Base-by-base conservation (phyloP, 2,888 invertebrate species). In the Acrobasis repandana region DNA sequence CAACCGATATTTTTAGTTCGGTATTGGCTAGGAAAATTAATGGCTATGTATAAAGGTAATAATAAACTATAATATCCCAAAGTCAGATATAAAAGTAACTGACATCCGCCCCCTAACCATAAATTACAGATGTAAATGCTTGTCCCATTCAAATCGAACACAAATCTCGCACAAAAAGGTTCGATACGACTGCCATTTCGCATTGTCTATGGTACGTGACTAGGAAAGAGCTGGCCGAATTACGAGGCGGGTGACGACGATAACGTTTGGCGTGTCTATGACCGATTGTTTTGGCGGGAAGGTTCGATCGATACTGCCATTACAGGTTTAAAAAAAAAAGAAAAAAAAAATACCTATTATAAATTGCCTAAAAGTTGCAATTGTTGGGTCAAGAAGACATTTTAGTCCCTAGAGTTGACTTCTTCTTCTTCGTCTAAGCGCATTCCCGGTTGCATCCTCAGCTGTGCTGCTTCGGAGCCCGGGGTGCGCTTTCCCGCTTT, bases 161-260 rank as follows among this genome's bases (percentile, higher is more conserved):
- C 33, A 67, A 67, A 74, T 75, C 64, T 62, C 63, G 58, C 63
- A 70, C 74, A 73, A 80, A 79, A 77, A 76, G 74, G 72, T 73
- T 70, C 69, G 67, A 69, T 67, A 64, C 63, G 63, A 64, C 57
- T 43, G 62, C 61, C 63, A 65, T 65, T 70, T 64, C 63, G 71
- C 70, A 72, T 76, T 78, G 77, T 77, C 77, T 75, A 73, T 78
- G 77, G 80, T 70, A 86, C 88, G 88, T 88, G 88, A 78, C 83
- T 70, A 47, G 64, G 86, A 83, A 86, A 82, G 74, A 77, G 72
- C 70, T 72, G 68, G 75, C 73, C 74, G 90, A 71, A 89, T 90
- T 90, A 90, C 76, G 73, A 63, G 70, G 72, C 28, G 28, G 73
- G 68, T 69, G 72, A 75, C 75, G 75, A 71, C 76, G 73, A 75